Base-by-base conservation (phyloP, 2,797 vertebrate species). In the Sebastolobus alascanus region DNA sequence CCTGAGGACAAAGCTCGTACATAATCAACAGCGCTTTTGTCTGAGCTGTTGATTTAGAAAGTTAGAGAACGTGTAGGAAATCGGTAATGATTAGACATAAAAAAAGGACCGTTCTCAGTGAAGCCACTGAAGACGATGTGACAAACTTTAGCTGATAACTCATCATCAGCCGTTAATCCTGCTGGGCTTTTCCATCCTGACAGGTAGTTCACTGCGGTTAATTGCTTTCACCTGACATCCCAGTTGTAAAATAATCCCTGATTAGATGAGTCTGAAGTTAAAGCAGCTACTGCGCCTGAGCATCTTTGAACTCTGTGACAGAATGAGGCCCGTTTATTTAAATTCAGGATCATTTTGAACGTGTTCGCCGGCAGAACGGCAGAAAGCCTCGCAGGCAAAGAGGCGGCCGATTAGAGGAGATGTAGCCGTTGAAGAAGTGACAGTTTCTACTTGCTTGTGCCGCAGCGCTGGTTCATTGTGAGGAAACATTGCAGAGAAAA, bases 221-320 rank as follows among this genome's bases (percentile, higher is more conserved):
- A 92, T 91, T 93, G 84, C 87, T 87, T 92, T 86, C 75, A 81
- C 80, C 80, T 73, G 78, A 88, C 72, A 74, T 86, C 68, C 29
- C 60, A 22, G 50, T 29, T 77, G 55, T 54, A 86, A 82, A 86
- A 84, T 84, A 87, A 89, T 84, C 83, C 68, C 38, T 40, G 69
- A 90, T 86, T 80, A 88, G 80, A 87, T 27, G 64, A 60, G 81
- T 38, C 29, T 52, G 73, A 72, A 43, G 75, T 55, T n/a, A 66
- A 72, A 55, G 6, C 18, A 68, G 55, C 20, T 9, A n/a, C 52
- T 22, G 18, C 20, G 12, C 8, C 11, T 25, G 50, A 80, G 60
- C 66, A 73, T 75, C 67, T 82, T 31, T 64, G 46, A 90, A 81
- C 64, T 4, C n/a, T 1, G 55, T 80, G 83, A 91, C 88, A 88